Evolutionary conservation across 2,797 vertebrate genomes (phyloP), one percentile per base, ranked within the genome.

Genomic region (Pantherophis vulpinus): DNA sequence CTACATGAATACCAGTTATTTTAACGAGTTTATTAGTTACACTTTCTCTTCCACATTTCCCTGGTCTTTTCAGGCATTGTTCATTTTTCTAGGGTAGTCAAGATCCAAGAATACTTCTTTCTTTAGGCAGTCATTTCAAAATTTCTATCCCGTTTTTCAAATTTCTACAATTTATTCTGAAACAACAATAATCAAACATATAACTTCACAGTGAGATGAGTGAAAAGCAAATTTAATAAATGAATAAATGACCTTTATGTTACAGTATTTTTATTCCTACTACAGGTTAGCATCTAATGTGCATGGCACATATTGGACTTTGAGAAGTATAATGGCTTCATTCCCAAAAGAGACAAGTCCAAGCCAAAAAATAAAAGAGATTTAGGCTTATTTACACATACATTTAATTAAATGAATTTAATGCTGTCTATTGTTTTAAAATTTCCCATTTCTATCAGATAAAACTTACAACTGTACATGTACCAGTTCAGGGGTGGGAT

Each of bases 251-350:
- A 91, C 92, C 93, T 10, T 42, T 42, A 79, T 37, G 9, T 37
- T 93, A 37, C 6, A 55, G 29, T 90, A 42, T 94, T 9, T 86
- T 88, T 92, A 90, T 91, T 91, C 2, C 89, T 95, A 54, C 27
- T 23, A 93, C 47, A 54, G 0, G 63, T 42, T 92, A 91, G 88
- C 63, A 93, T 91, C 58, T 91, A 94, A 6, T 74, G 16, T 74
- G 70, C 32, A 20, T 74, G 32, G 7, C 70, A 74, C 32, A 74
- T 37, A 74, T 7, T 37, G 70, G 16, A 18, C 70, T 20, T 74
- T 32, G 14, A 32, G 16, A 74, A 9, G 7, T 74, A 32, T 74
- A 74, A 74, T 74, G 6, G 70, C 32, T 74, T 74, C 70, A 74
- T 18, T 74, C 70, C 70, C 32, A 37, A 74, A 74, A 20, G 1